Evolutionary conservation across 2,797 vertebrate genomes (phyloP).

Genomic region (Lacerta viridis): DNA sequence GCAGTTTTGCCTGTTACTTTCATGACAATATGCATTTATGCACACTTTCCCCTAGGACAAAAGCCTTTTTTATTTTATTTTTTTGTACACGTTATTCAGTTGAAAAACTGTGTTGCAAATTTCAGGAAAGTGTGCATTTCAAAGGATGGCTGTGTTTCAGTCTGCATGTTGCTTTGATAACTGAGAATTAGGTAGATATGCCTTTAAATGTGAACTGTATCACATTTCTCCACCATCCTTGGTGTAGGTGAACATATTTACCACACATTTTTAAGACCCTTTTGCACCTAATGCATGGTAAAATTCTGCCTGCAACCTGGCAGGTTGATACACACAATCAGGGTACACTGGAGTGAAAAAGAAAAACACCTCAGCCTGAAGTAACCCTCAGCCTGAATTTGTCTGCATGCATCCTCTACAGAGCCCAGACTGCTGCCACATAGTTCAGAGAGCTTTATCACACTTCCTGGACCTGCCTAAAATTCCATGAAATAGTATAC

Average conservation of each 20-base stretch:
- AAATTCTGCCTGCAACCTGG: not conserved
- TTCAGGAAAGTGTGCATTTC: too few relatives aligned
- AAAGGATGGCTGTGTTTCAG: too few relatives aligned
- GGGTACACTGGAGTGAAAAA: not conserved
- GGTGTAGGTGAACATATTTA: not conserved
- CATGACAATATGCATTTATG: too few relatives aligned
- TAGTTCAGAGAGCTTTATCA: not conserved
- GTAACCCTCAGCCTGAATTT: not conserved
- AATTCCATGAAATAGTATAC: not conserved
- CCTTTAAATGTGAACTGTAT: too few relatives aligned
- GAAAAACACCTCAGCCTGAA: not conserved
- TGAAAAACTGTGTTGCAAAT: too few relatives aligned
- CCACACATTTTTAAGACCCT: not conserved
- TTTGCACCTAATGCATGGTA: not conserved
- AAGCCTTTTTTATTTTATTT: too few relatives aligned
- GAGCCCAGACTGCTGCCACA: not conserved
- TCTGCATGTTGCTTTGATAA: too few relatives aligned
- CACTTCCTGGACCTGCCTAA: not conserved
- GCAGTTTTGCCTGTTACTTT: too few relatives aligned
- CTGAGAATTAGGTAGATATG: too few relatives aligned
- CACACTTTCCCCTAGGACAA: too few relatives aligned
- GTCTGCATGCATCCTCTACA: not conserved
- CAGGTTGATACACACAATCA: not conserved
- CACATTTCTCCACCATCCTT: too few relatives aligned
- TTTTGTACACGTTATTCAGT: too few relatives aligned